A percentile compares a stretch with the other conserved stretches of the same genome.
Evolutionary conservation across 2,888 invertebrate species (phyloP).

Genomic region (Xestia rhomboidea): DNA sequence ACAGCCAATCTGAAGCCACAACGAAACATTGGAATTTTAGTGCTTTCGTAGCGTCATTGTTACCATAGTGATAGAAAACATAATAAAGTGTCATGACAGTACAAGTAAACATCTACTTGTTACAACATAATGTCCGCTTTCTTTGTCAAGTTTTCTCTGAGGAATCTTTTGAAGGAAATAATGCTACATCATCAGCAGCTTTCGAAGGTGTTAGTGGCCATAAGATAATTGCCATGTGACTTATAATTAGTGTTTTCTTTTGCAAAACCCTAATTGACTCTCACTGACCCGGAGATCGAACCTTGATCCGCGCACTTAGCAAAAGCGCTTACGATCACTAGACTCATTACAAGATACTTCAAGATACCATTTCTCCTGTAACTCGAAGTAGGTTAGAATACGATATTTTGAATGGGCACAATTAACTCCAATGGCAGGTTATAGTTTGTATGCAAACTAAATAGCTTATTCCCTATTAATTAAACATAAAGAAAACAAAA

Average conservation of each 20-base stretch:
- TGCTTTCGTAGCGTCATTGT: constrained; percentile 7
- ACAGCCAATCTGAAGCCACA: not conserved
- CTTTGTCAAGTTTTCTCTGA: constrained; percentile 17
- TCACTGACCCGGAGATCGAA: not conserved
- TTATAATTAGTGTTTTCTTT: constrained; percentile 6
- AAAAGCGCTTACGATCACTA: too few relatives aligned
- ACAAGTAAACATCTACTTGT: constrained; percentile 10
- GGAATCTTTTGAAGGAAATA: not conserved
- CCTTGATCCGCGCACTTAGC: not conserved
- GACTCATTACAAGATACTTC: not conserved
- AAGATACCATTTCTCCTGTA: not conserved
- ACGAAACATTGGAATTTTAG: constrained; percentile 1
- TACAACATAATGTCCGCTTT: constrained; percentile 33
- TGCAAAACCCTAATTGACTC: not conserved
- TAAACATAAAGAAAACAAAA: not conserved
- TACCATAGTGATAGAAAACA: constrained; percentile 1
- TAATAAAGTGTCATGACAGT: constrained; percentile 44
- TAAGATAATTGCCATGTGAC: not conserved
- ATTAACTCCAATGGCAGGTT: not conserved
- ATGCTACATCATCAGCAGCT: constrained; percentile 29
- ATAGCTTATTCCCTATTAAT: not conserved
- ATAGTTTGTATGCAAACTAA: constrained; percentile 2
- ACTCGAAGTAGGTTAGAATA: not conserved
- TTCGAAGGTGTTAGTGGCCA: constrained; percentile 25
- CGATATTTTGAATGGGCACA: not conserved